Conservation (phyloP, 1,140 invertebrate genomes). For the Heliconius congener region DNA sequence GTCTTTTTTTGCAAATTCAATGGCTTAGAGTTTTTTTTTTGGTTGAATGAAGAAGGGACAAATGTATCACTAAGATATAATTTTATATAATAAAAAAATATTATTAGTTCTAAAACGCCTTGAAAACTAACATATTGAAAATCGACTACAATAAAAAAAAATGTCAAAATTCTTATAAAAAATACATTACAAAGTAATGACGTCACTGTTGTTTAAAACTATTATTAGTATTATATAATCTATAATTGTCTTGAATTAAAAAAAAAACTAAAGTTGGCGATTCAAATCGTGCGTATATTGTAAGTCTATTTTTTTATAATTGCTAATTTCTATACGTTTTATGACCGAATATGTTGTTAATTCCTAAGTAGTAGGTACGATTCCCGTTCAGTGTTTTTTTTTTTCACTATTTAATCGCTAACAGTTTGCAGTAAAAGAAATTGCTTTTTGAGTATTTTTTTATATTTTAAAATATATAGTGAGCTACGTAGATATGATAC, state of each 20-base stretch:
- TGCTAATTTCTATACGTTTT: neutral
- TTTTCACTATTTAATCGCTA: neutral
- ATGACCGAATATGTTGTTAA: neutral
- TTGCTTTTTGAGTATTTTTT: too few species aligned
- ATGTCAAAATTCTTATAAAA: neutral
- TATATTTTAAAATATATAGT: too few species aligned
- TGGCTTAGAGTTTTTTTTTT: too few species aligned
- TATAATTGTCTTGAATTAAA: conserved; percentile 6
- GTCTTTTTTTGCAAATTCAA: too few species aligned
- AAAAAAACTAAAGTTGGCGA: conserved; percentile 9
- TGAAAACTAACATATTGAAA: neutral
- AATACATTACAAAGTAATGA: conserved; percentile 9
- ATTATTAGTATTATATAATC: conserved; percentile 1
- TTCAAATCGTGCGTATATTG: conserved; percentile 14
- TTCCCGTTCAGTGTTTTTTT: neutral
- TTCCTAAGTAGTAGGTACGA: neutral
- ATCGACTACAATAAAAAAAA: neutral
- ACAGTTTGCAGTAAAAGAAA: too few species aligned
- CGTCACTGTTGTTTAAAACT: neutral
- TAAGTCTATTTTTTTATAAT: conserved; percentile 10
- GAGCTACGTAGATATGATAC: too few species aligned
- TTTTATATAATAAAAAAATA: too few species aligned
- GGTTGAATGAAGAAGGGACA: neutral
- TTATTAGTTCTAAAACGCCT: neutral
- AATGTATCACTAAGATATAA: neutral